Evolutionary conservation across 2,888 invertebrate species (phyloP).

Genomic region (Agrilus mali): DNA sequence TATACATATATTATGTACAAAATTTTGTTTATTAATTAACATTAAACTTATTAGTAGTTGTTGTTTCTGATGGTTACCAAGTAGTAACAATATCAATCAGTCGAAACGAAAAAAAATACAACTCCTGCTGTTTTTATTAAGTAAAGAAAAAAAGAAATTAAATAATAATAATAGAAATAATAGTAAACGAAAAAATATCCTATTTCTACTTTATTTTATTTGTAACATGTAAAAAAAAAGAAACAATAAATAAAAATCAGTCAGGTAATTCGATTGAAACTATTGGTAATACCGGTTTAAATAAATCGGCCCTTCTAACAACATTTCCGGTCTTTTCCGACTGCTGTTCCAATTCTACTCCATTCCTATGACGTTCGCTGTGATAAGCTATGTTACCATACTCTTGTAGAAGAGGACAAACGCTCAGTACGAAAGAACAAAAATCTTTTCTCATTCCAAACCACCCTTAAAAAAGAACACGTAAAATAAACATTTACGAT

Average conservation of each 20-base stretch:
- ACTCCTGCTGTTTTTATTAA: too few species aligned
- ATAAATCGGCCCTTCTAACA: constrained; percentile 62
- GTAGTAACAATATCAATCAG: too few species aligned
- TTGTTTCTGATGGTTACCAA: too few species aligned
- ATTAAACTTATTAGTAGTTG: too few species aligned
- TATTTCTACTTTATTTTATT: not conserved
- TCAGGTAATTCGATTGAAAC: constrained; percentile 86
- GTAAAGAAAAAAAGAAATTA: too few species aligned
- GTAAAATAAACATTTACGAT: constrained; percentile 2
- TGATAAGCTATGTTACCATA: constrained; percentile 97
- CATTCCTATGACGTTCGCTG: constrained; percentile 42
- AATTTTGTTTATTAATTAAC: too few species aligned
- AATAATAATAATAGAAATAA: too few species aligned
- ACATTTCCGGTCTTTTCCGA: constrained; percentile 41
- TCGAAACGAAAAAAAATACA: too few species aligned
- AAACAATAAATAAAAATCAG: constrained; percentile 36
- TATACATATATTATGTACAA: too few species aligned
- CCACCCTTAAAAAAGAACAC: constrained; percentile 68
- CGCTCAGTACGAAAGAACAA: constrained; percentile 88
- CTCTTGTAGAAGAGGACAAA: constrained; percentile 91
- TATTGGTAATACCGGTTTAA: constrained; percentile 80
- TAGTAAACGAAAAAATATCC: too few species aligned
- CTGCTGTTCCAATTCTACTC: constrained; percentile 36
- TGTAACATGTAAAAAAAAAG: not conserved
- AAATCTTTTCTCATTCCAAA: constrained; percentile 97